Evolutionary conservation across 2,888 invertebrate genomes (phyloP).

Genomic region (Xanthorhoe spadicearia): DNA sequence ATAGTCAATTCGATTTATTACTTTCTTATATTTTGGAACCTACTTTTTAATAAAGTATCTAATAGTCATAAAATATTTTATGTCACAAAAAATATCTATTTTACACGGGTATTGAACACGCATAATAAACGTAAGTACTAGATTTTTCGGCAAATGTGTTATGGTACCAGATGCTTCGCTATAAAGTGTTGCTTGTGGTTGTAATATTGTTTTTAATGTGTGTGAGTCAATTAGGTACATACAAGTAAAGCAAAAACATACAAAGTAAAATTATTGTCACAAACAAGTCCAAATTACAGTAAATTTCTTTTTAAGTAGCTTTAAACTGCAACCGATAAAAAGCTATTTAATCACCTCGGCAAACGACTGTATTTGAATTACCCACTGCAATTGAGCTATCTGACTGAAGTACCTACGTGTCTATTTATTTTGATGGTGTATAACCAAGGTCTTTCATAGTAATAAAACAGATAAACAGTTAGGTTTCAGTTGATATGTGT

Average conservation of each 20-base stretch:
- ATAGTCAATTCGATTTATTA: not conserved
- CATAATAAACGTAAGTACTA: no score
- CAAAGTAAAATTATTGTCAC: not conserved
- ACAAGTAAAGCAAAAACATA: not conserved
- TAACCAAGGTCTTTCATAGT: slow-evolving; percentile 2
- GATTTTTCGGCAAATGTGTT: no score
- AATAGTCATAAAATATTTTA: not conserved
- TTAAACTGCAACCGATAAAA: slow-evolving; percentile 14
- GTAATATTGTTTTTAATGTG: not conserved
- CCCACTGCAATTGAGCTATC: slow-evolving; percentile 24
- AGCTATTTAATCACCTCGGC: not conserved
- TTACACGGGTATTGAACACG: no score
- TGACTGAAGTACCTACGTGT: not conserved
- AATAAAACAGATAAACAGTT: not conserved
- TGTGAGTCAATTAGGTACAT: not conserved
- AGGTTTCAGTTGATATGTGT: not conserved
- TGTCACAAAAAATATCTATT: no score
- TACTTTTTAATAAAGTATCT: no score
- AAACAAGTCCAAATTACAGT: slow-evolving; percentile 6
- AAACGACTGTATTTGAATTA: slow-evolving; percentile 32
- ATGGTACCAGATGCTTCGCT: no score
- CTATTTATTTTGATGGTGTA: slow-evolving; percentile 2
- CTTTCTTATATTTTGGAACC: not conserved
- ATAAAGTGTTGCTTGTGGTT: not conserved
- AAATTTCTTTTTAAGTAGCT: slow-evolving; percentile 28